Conservation (phyloP, 2,797 vertebrate genomes). For the Lateolabrax maculatus region DNA sequence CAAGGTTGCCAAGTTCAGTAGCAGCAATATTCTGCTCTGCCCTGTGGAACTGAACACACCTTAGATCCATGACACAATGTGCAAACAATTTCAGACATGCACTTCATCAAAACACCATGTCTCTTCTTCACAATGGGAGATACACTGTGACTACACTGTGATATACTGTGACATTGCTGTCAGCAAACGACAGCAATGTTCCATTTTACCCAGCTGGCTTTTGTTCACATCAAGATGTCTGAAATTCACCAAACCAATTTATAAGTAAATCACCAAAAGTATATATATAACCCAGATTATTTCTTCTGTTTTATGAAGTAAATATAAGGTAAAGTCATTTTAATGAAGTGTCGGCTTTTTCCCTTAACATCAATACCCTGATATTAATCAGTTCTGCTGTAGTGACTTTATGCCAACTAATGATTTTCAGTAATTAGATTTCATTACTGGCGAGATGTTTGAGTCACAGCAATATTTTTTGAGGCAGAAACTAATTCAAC, state of each 20-base stretch:
- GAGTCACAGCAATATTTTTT: background rate
- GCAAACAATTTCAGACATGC: conserved; percentile 25
- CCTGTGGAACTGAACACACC: conserved; percentile 27
- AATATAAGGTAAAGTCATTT: background rate
- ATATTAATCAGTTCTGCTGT: background rate
- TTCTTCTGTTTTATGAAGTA: too few relatives aligned
- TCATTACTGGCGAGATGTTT: background rate
- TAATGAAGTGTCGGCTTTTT: background rate
- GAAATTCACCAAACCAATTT: background rate
- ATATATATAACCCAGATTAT: too few relatives aligned
- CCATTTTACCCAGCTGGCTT: background rate
- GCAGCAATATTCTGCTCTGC: conserved; percentile 29
- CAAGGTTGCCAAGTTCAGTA: conserved; percentile 14
- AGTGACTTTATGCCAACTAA: background rate
- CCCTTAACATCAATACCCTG: background rate
- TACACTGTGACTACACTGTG: too few relatives aligned
- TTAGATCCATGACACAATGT: background rate
- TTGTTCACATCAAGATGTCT: background rate
- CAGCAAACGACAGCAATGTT: background rate
- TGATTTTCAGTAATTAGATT: background rate
- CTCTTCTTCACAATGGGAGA: background rate
- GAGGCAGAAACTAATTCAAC: background rate
- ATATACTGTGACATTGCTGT: too few relatives aligned
- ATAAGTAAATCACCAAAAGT: background rate
- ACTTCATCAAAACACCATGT: conserved; percentile 7